phyloP scores from a whole-genome alignment of 1,140 invertebrate species.

The Whitmania pigra region DNA sequence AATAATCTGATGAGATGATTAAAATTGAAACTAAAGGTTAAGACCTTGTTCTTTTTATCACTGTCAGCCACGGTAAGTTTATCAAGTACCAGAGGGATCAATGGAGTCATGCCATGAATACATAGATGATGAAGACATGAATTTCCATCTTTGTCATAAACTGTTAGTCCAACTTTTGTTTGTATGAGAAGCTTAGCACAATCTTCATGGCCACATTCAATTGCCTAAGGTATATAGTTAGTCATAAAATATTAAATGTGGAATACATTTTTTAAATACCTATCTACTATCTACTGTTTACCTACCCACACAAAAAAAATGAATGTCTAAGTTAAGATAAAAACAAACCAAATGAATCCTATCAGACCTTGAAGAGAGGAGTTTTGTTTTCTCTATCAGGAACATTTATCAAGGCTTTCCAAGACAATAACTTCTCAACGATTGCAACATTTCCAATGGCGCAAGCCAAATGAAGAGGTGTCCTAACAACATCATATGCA shows the following conservation, averaged over 20 bases:
- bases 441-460: slow-evolving; percentile 9
- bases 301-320: background rate
- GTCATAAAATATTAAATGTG: background rate
- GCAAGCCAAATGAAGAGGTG: slow-evolving; percentile 15
- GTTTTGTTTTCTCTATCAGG: slow-evolving; percentile 13
- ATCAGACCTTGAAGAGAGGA: slow-evolving; percentile 15
- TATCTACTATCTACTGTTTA: background rate
- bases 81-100: background rate
- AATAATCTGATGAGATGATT: background rate
- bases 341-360: background rate
- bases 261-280: background rate
- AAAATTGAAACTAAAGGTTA: background rate
- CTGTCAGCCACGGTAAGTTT: background rate
- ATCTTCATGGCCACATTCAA: slow-evolving; percentile 8
- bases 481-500: background rate
- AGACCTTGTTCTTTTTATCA: slow-evolving; percentile 6
- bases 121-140: background rate
- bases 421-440: slow-evolving; percentile 13
- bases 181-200: slow-evolving; percentile 6
- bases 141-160: background rate
- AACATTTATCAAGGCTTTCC: slow-evolving; percentile 17
- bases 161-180: background rate
- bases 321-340: background rate
- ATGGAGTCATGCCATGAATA: background rate
- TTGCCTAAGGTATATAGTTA: background rate